These are phyloP conservation scores for Acestrorhynchus altus DNA, from an alignment of 2,797 vertebrate species.

Conservation along the genomic window DNA sequence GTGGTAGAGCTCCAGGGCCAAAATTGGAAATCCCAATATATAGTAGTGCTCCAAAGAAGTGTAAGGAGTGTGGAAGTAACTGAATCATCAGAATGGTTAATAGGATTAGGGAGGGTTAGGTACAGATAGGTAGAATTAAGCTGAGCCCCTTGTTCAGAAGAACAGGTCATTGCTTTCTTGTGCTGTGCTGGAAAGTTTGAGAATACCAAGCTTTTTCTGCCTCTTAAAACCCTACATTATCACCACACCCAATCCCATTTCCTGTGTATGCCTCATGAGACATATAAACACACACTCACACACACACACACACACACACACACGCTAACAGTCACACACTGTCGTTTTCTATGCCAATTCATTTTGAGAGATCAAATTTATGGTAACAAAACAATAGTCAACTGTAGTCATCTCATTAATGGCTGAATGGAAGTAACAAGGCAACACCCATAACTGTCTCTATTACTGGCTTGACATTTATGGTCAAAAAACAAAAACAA, in stretches of 20 bases:
- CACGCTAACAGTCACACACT: no score
- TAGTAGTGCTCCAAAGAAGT: neutral
- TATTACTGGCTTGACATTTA: neutral
- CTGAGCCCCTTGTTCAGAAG: neutral
- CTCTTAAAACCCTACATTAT: slow-evolving; percentile 60
- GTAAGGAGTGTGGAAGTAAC: neutral
- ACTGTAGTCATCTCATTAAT: slow-evolving; percentile 14
- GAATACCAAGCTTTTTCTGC: slow-evolving; percentile 54
- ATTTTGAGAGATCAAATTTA: slow-evolving; percentile 23
- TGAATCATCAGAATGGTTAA: neutral
- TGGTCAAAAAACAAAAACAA: neutral
- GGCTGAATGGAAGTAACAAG: slow-evolving; percentile 10
- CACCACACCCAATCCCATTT: slow-evolving; percentile 63
- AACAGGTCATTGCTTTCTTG: slow-evolving; percentile 29
- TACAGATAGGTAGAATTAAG: neutral
- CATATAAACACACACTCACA: slow-evolving; percentile 44
- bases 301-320: slow-evolving; percentile 28
- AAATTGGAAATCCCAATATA: no score
- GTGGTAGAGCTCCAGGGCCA: no score
- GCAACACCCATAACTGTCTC: slow-evolving; percentile 17
- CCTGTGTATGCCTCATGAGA: slow-evolving; percentile 57
- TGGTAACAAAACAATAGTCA: slow-evolving; percentile 22
- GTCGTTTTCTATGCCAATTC: slow-evolving; percentile 27
- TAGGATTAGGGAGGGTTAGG: neutral
- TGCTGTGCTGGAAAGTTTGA: slow-evolving; percentile 40